Base-by-base conservation (phyloP, 2,797 vertebrate species). In the Nyctalus aviator region DNA sequence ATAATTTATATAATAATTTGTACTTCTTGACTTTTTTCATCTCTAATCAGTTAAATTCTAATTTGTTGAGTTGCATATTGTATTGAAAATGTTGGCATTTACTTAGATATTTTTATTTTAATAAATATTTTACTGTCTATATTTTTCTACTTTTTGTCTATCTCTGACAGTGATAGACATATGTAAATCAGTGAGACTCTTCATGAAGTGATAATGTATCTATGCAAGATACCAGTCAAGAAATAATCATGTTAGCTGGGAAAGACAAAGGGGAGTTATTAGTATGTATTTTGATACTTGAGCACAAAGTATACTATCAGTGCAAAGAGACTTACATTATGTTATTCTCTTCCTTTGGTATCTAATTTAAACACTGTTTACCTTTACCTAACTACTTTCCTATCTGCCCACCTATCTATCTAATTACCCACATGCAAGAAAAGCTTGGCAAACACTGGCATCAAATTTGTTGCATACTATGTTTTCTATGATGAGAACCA, bases 1-100 rank as follows among this genome's bases (percentile, higher is more conserved):
- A 59, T 87, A 86, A 86, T 78, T 92, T 83, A 20, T 66, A 57
- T 35, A n/a, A 30, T 5, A 72, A 84, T 62, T 86, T 55, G 21
- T 46, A 27, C 44, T 3, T 83, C 4, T 79, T 44, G 10, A 48
- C n/a, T 13, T 59, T 55, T 84, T 95, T 59, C 3, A 71, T 48
- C 41, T 84, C n/a, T 53, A 72, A 84, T 76, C 41, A 90, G 57
- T 53, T 94, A 59, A 84, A 84, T 59, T 89, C 35, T 89, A 50
- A 82, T 84, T 79, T 78, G 14, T 21, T 77, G 32, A 75, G 1
- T 66, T 92, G 6, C 32, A 32, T 44, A 44, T 32, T 72, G 1
- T 17, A 88, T 20, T 84, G 37, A 71, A 94, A 93, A 68, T 37
- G 68, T 41, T 68, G 23, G 1, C 3, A 37, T 84, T 95, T 79